Base-by-base conservation (phyloP, 2,888 invertebrate genomes). In the Dryococelus australis region DNA sequence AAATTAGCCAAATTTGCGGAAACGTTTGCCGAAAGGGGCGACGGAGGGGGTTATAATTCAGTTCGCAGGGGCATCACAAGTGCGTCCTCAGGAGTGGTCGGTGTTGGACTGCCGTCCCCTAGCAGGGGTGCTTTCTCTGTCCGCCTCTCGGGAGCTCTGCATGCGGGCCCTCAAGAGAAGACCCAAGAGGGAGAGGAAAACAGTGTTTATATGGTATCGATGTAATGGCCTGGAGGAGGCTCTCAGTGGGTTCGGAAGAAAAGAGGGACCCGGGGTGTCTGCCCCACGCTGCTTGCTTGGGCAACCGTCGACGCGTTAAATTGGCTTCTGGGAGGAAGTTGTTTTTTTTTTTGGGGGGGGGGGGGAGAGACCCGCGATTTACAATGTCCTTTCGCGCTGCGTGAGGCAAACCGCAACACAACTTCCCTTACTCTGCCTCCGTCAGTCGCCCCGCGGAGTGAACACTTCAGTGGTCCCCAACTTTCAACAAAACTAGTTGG, bases 171-270 rank as follows among this genome's bases (percentile, higher is more conserved):
- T n/a, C 65, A 20, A 16, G 8, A 20, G 24, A 20, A 1, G 24
- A 1, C 13, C 65, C 6, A 51, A 8, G 51, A 20, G 51, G 51
- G 51, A 2, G 51, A 51, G 51, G 51, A 51, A 51, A 12, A 16
- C 51, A 65, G 65, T 65, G 65, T 65, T 65, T 65, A 65, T 65
- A 20, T n/a, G n/a, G 65, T 65, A 65, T 65, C 65, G 65, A 65
- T 65, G 65, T 65, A 65, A 65, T 65, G 65, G 65, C 65, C 65
- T 65, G 65, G 65, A 65, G 65, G 65, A 65, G 65, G 65, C 65
- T 1, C 24, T 8, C 65, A 0, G n/a, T 1, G 65, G 65, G 10
- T 9, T 20, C 13, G 16, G 47, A 16, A 47, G 16, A 13, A 47
- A 47, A 47, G 47, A 16, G 12, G 16, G 47, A 16, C 47, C 47